Evolutionary conservation across 2,888 invertebrate genomes (phyloP).

Genomic region (Podabrus alpinus): DNA sequence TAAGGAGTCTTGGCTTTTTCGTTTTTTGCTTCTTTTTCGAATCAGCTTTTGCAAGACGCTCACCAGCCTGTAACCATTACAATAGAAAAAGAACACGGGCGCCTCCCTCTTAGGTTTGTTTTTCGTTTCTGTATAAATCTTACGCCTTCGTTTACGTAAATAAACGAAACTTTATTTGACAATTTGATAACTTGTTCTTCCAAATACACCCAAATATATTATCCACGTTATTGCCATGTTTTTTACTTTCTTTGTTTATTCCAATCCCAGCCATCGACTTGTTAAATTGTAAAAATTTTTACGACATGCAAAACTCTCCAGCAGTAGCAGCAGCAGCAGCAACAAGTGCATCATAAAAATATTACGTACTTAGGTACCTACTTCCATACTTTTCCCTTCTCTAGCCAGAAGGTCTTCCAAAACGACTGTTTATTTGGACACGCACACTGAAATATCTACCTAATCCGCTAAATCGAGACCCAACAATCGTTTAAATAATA

Average conservation of each 20-base stretch:
- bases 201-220: background rate
- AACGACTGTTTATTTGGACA: slow-evolving; percentile 27
- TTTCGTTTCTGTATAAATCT: slow-evolving; percentile 11
- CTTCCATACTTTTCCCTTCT: background rate
- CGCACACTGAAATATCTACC: slow-evolving; percentile 22
- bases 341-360: background rate
- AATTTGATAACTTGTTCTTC: slow-evolving; percentile 2
- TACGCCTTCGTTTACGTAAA: slow-evolving; percentile 5
- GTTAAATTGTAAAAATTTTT: background rate
- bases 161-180: slow-evolving; percentile 5
- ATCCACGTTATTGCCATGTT: background rate
- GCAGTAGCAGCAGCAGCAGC: background rate
- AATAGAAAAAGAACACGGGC: slow-evolving; percentile 27
- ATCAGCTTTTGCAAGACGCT: slow-evolving; percentile 33
- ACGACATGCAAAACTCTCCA: background rate
- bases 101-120: slow-evolving; percentile 21
- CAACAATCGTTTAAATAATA: slow-evolving; percentile 45
- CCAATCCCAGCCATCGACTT: background rate
- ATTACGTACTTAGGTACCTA: background rate
- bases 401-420: slow-evolving; percentile 13
- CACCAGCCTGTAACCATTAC: slow-evolving; percentile 32
- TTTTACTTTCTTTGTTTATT: background rate
- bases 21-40: slow-evolving; percentile 23
- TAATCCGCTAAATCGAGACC: slow-evolving; percentile 23
- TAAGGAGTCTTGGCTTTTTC: slow-evolving; percentile 50